Conservation (phyloP, 2,888 invertebrate genomes). For the Dastarcus helophoroides region DNA sequence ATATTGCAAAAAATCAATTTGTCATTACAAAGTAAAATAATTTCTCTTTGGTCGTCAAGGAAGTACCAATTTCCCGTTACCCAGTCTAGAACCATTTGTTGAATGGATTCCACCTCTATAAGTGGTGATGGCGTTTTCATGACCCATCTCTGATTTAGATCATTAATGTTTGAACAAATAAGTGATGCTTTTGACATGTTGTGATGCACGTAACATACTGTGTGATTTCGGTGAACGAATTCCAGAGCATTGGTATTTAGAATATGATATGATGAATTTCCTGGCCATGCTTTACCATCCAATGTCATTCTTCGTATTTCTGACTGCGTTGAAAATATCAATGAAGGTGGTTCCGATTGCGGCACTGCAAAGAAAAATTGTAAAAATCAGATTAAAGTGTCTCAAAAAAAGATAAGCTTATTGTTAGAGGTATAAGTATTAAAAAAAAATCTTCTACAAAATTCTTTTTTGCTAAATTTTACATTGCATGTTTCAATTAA, state of each 20-base stretch:
- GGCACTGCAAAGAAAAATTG: slow-evolving; percentile 61
- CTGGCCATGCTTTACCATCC: slow-evolving; percentile 39
- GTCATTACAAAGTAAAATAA: slow-evolving; percentile 24
- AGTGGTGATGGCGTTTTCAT: slow-evolving; percentile 50
- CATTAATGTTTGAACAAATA: slow-evolving; percentile 54
- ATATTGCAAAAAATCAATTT: slow-evolving; percentile 54
- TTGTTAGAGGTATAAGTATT: too few species aligned
- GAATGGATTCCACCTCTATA: slow-evolving; percentile 53
- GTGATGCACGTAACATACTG: slow-evolving; percentile 62
- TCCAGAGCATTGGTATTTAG: slow-evolving; percentile 45
- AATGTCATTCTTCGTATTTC: slow-evolving; percentile 52
- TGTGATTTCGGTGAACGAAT: slow-evolving; percentile 55
- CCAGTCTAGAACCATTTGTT: slow-evolving; percentile 74
- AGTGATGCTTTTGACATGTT: slow-evolving; percentile 43
- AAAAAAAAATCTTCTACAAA: too few species aligned
- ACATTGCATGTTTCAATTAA: too few species aligned
- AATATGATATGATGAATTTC: slow-evolving; percentile 33
- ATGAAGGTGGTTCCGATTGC: slow-evolving; percentile 46
- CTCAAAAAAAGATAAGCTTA: too few species aligned
- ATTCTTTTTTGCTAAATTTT: too few species aligned
- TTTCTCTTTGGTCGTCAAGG: slow-evolving; percentile 38
- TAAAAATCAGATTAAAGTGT: too few species aligned
- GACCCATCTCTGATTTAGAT: slow-evolving; percentile 47
- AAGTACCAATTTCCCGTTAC: slow-evolving; percentile 79
- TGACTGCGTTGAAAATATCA: slow-evolving; percentile 56